Evolutionary conservation across 1,140 invertebrate genomes (phyloP), one percentile per base, ranked within the genome.

Genomic region (Drosophila pruinosa): DNA sequence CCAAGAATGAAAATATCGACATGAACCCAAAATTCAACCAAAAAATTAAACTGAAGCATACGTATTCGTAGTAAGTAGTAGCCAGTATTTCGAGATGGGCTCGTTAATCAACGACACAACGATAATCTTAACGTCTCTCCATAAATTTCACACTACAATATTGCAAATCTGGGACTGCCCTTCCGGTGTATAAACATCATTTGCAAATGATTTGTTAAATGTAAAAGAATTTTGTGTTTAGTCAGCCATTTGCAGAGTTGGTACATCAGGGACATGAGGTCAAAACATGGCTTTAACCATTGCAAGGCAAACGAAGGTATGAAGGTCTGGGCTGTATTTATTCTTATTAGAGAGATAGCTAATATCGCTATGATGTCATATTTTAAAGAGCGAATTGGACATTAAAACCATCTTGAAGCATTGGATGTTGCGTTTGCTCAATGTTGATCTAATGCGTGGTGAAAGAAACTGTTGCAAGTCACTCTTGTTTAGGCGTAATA

Each of bases 71-170:
- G 31, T 58, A 31, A 34, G 2, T 34, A 24, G 31, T 63, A 62
- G 52, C 31, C 59, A 57, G 67, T 58, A 72, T 59, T 76, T 68
- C 67, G 67, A 75, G 56, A 81, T 65, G 43, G 58, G 75, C 67
- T 72, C 67, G 67, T 78, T 86, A 79, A 86, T 88, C 80, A 86
- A 86, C 78, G 83, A 89, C 82, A 78, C 54, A 59, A 69, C 73
- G 83, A 88, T 86, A 88, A 88, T 86, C 82, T 86, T 80, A 77
- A 86, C 82, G 80, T 78, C 57, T 58, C 74, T 65, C 83, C 82
- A 86, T 86, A 89, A 89, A 86, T 86, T 82, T 64, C 62, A 77
- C 78, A 86, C 82, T 86, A 78, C 82, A 86, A 88, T 88, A 82
- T 71, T 88, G 70, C 67, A 78, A 69, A 67, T 70, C 83, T 75